phyloP scores from a whole-genome alignment of 2,888 invertebrate species.

The Heliconius charithonia region DNA sequence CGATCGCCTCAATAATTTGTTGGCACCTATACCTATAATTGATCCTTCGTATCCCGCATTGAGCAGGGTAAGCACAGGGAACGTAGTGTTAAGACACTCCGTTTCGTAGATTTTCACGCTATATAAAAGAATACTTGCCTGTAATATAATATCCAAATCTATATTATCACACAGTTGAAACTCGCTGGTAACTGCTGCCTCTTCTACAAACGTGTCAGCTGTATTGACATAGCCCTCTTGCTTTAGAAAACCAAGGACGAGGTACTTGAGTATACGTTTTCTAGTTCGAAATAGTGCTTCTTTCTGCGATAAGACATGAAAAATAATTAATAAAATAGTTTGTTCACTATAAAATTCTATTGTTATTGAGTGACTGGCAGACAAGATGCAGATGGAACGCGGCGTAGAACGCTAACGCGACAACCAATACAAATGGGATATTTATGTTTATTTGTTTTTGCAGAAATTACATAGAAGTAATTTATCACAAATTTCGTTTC shows the following conservation, averaged over 20 bases:
- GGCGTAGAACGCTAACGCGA: too few relatives aligned
- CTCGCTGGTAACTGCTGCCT: constrained; percentile 88
- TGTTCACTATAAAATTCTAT: too few relatives aligned
- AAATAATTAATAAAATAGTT: too few relatives aligned
- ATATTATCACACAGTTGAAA: constrained; percentile 95
- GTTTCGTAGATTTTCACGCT: not conserved
- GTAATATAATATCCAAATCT: constrained; percentile 92
- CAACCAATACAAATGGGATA: too few relatives aligned
- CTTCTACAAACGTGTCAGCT: constrained; percentile 86
- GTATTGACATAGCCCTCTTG: constrained; percentile 86
- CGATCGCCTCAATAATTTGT: not conserved
- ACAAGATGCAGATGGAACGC: too few relatives aligned
- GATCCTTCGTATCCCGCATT: not conserved
- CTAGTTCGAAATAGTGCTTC: constrained; percentile 72
- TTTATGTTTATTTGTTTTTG: too few relatives aligned
- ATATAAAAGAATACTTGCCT: constrained; percentile 70
- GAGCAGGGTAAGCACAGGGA: not conserved
- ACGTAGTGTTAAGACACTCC: too few relatives aligned
- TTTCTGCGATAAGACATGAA: constrained; percentile 58
- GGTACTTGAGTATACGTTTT: constrained; percentile 80
- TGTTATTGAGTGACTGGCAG: too few relatives aligned
- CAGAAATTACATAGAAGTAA: too few relatives aligned
- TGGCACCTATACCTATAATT: too few relatives aligned
- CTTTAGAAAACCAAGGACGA: constrained; percentile 87
- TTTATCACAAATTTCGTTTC: too few relatives aligned